A percentile compares a stretch with the other conserved stretches of the same genome.
Conservation (phyloP, 2,113 vertebrate species). For the Hyaena hyaena region DNA sequence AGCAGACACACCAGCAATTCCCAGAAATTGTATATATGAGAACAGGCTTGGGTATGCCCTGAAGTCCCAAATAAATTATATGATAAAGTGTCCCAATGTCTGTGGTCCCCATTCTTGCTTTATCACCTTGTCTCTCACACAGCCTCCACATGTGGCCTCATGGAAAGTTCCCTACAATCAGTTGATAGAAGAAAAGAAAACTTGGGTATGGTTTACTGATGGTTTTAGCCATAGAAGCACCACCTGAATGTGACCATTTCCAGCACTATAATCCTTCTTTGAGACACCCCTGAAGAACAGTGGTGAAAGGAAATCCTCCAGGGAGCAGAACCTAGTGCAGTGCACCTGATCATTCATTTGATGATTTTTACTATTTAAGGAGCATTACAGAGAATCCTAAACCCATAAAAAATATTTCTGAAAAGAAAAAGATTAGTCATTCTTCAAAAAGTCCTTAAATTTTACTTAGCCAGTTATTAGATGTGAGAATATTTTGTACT, state of each 20-base stretch:
- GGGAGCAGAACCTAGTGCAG: not conserved
- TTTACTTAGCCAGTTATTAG: not conserved
- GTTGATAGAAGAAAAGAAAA: not conserved
- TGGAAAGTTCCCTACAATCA: not conserved
- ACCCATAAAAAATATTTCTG: not conserved
- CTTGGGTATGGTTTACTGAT: not conserved
- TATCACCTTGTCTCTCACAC: not conserved
- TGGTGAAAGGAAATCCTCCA: not conserved
- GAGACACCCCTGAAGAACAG: not conserved
- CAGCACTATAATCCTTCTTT: not conserved
- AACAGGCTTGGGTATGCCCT: not conserved
- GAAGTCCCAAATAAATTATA: not conserved
- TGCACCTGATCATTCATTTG: not conserved
- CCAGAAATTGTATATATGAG: not conserved
- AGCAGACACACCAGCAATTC: not conserved
- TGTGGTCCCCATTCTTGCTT: not conserved
- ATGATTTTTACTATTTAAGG: not conserved
- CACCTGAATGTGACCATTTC: not conserved
- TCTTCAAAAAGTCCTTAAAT: not conserved
- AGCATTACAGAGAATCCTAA: not conserved
- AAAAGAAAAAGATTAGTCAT: not conserved
- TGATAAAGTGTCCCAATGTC: not conserved
- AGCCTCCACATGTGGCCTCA: not conserved
- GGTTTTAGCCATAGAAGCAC: not conserved
- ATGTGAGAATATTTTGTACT: constrained; percentile 3